Percentiles rank a stretch among this genome's conserved stretches.
phyloP scores from a whole-genome alignment of 2,113 vertebrate genomes.

The Mionectes macconnelli region DNA sequence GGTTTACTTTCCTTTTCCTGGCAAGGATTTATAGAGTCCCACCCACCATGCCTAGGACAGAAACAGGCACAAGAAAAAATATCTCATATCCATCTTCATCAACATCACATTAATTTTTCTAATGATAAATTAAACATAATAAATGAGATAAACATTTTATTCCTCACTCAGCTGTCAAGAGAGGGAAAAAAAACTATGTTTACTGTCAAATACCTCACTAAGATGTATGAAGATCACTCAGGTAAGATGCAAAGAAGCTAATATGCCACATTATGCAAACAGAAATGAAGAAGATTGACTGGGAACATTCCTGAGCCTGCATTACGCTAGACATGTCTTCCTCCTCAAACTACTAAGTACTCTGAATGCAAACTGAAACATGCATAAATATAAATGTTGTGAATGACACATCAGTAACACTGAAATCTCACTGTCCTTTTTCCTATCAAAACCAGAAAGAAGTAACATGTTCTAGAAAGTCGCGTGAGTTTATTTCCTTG shows the following conservation, averaged over 20 bases:
- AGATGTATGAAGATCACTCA: not conserved
- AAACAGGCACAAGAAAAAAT: not conserved
- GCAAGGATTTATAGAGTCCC: not conserved
- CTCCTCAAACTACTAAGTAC: not conserved
- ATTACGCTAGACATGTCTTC: not conserved
- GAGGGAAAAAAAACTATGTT: accelerated
- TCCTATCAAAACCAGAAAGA: not conserved
- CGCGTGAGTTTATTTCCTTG: not conserved
- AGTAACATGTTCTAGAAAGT: not conserved
- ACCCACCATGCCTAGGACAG: not conserved
- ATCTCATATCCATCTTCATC: not conserved
- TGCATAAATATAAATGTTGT: not conserved
- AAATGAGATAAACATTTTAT: not conserved
- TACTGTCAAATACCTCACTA: not conserved
- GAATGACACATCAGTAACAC: not conserved
- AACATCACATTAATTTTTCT: not conserved
- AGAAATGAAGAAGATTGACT: not conserved
- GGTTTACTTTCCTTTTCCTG: not conserved
- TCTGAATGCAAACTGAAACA: not conserved
- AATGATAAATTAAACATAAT: not conserved
- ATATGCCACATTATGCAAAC: not conserved
- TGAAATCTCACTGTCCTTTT: not conserved
- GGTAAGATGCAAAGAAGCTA: not conserved
- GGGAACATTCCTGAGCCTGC: not conserved
- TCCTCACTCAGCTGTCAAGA: not conserved